Evolutionary conservation across 2,797 vertebrate species (phyloP), one percentile per base, ranked within the genome.

Genomic region (Sus cebifrons): DNA sequence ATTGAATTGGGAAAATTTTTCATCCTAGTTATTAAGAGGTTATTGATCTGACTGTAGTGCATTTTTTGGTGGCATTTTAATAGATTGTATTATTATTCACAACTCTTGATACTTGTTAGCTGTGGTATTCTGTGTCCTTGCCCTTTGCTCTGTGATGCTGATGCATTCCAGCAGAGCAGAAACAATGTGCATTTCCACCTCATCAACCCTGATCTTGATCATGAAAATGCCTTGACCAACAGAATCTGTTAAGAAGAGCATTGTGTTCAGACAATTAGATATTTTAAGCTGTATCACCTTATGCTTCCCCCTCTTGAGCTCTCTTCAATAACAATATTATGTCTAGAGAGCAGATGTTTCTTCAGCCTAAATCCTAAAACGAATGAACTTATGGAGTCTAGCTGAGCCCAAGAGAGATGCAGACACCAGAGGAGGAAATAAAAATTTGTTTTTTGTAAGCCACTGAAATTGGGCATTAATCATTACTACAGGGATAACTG

Each of bases 251-350:
- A 40, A 27, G 21, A 60, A 44, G 11, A 40, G 17, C 36, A 49
- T 0, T 29, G 20, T 15, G 13, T 7, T 71, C 10, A 67, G 7
- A 2, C 16, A 32, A 44, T n/a, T 0, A 20, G 56, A 36, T 9
- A 4, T 14, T 86, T 68, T 44, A 23, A 92, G n/a, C 29, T 14
- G 65, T 14, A 79, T 20, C 15, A 44, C 0, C 27, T 16, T 32
- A 44, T 6, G 16, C 4, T 60, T 49, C 1, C 56, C 13, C 6
- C 20, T 86, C n/a, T 40, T 62, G 11, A 62, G 12, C 2, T 78
- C 27, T 10, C 32, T 29, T 56, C 32, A 60, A 5, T 62, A 74
- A 56, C 11, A n/a, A 21, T 40, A 64, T 49, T 21, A 73, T 36
- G 27, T 52, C 21, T 60, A 29, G 25, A 75, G 8, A 85, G 29